Conservation (phyloP, 2,113 vertebrate species). For the Colistium nudipinnis region DNA sequence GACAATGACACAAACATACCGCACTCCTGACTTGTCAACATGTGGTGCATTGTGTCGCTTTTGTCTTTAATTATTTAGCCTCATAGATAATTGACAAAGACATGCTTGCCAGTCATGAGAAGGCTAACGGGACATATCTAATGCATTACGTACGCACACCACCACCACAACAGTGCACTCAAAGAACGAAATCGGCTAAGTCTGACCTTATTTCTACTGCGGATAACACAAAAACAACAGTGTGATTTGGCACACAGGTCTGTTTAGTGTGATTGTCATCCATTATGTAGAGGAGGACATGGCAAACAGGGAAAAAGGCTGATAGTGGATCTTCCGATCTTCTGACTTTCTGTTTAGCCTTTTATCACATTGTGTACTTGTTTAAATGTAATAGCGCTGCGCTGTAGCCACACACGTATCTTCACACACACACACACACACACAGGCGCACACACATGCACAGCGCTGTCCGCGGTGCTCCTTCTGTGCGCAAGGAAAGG, state of each 20-base stretch:
- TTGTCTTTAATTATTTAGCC: constrained; percentile 77
- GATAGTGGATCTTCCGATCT: constrained; percentile 12
- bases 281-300: constrained; percentile 57
- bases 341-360: constrained; percentile 21
- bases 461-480: background rate
- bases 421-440: constrained; percentile 1
- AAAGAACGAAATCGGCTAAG: constrained; percentile 37
- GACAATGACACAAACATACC: constrained; percentile 28
- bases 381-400: background rate
- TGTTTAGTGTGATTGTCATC: constrained; percentile 58
- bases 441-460: background rate
- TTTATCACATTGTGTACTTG: background rate
- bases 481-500: constrained; percentile 8
- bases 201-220: constrained; percentile 62
- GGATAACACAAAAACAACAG: constrained; percentile 55
- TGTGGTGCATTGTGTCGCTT: constrained; percentile 68
- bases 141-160: constrained; percentile 68
- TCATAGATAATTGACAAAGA: constrained; percentile 77
- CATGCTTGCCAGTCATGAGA: constrained; percentile 76
- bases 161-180: constrained; percentile 28
- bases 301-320: constrained; percentile 35
- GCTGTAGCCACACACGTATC: background rate
- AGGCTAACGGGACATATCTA: constrained; percentile 69
- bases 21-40: constrained; percentile 64
- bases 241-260: constrained; percentile 45